A percentile compares a stretch with the other conserved stretches of the same genome.
Evolutionary conservation across 2,888 invertebrate genomes (phyloP).

Genomic region (Apodemia hepburni): DNA sequence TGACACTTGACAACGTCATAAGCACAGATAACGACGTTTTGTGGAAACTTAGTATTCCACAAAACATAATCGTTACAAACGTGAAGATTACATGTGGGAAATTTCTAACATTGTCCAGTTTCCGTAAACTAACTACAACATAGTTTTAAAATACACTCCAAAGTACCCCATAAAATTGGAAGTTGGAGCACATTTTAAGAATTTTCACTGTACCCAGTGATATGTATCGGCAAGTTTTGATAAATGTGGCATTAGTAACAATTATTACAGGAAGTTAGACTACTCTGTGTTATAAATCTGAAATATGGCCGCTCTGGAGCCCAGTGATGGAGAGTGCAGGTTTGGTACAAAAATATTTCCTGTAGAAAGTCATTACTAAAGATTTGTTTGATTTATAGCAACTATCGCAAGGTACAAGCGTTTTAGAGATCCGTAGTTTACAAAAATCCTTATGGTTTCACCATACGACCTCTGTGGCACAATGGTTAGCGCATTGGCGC

Average conservation of each 20-base stretch:
- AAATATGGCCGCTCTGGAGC: background rate
- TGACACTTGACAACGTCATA: too few relatives aligned
- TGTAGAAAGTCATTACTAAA: background rate
- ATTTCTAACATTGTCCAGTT: background rate
- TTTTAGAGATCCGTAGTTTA: background rate
- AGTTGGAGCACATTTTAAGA: background rate
- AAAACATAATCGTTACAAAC: too few relatives aligned
- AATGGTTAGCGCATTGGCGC: too few relatives aligned
- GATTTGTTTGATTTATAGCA: background rate
- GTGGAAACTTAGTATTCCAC: too few relatives aligned
- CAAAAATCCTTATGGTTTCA: too few relatives aligned
- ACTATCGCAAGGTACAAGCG: background rate
- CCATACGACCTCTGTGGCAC: too few relatives aligned
- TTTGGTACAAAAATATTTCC: background rate
- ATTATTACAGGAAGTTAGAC: background rate
- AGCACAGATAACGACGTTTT: too few relatives aligned
- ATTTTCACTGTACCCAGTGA: background rate
- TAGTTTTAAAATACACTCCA: background rate
- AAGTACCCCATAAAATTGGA: background rate
- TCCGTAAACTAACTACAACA: background rate
- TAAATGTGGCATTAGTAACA: background rate
- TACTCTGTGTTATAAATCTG: background rate
- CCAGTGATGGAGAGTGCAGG: background rate
- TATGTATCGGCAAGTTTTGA: slow-evolving; percentile 9
- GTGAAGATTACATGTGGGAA: too few relatives aligned